These are phyloP conservation scores for Donacobius atricapilla DNA, from an alignment of 2,113 vertebrate genomes.

Conservation along the genomic window DNA sequence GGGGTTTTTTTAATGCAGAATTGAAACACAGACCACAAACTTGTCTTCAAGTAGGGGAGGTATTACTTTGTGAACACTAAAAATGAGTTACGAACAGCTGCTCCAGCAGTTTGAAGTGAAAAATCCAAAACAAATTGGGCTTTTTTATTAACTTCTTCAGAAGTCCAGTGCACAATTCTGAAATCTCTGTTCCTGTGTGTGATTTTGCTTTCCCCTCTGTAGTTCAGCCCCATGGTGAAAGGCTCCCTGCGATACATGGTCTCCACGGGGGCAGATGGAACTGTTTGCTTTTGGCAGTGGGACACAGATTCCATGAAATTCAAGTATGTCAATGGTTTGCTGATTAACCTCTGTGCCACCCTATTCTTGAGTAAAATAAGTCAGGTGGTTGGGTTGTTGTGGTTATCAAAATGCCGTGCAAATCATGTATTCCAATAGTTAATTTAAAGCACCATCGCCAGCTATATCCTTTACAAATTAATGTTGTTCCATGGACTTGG, in stretches of 20 bases:
- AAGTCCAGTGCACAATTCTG: background rate
- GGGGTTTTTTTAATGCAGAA: background rate
- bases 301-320: constrained; percentile 87
- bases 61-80: background rate
- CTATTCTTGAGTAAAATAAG: background rate
- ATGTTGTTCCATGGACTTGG: background rate
- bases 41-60: background rate
- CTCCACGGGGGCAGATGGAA: constrained; percentile 96
- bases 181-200: background rate
- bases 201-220: background rate
- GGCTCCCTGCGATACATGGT: constrained; percentile 91
- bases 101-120: background rate
- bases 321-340: constrained; percentile 75
- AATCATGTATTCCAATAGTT: fast-evolving
- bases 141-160: background rate
- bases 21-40: background rate
- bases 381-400: background rate
- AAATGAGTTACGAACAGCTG: background rate
- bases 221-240: constrained; percentile 97
- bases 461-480: background rate
- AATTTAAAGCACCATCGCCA: background rate
- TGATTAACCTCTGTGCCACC: background rate
- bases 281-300: constrained; percentile 98
- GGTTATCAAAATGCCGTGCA: background rate
- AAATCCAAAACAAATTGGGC: background rate